Evolutionary conservation across 2,113 vertebrate genomes (phyloP).

Genomic region (Callipepla californica): DNA sequence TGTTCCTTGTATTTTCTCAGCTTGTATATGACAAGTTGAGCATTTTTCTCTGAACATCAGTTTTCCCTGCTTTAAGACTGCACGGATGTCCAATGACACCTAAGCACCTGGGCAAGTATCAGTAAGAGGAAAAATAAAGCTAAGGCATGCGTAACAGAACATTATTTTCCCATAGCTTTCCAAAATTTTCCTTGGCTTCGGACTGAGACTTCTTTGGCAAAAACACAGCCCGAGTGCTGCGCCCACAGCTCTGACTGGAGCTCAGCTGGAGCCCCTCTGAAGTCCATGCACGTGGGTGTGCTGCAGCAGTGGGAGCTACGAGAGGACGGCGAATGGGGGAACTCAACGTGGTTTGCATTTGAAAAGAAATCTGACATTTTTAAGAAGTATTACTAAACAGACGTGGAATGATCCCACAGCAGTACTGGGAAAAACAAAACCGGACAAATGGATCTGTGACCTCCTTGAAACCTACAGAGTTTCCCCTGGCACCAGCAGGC

Average conservation of each 20-base stretch:
- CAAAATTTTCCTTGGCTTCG: not conserved
- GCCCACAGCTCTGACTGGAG: not conserved
- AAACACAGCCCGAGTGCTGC: not conserved
- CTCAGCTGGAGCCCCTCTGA: not conserved
- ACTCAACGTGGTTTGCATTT: fast-evolving
- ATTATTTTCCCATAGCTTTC: not conserved
- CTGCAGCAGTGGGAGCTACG: fast-evolving
- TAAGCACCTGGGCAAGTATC: not conserved
- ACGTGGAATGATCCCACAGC: not conserved
- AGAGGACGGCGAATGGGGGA: not conserved
- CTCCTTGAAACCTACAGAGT: not conserved
- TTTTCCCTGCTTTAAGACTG: not conserved
- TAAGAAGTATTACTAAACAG: not conserved
- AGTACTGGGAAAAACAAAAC: not conserved
- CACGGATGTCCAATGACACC: not conserved
- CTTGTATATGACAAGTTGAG: slow-evolving; percentile 51
- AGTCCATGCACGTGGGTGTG: fast-evolving
- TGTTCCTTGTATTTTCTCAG: slow-evolving; percentile 43
- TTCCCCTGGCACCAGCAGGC: not conserved
- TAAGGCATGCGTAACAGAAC: not conserved
- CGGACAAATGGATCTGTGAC: not conserved
- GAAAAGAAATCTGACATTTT: not conserved
- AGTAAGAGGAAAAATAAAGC: not conserved
- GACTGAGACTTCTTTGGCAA: slow-evolving; percentile 36
- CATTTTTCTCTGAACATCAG: not conserved